A percentile compares a stretch with the other conserved stretches of the same genome.
Conservation (phyloP, 2,888 invertebrate species). For the Drosophila meridiana region DNA sequence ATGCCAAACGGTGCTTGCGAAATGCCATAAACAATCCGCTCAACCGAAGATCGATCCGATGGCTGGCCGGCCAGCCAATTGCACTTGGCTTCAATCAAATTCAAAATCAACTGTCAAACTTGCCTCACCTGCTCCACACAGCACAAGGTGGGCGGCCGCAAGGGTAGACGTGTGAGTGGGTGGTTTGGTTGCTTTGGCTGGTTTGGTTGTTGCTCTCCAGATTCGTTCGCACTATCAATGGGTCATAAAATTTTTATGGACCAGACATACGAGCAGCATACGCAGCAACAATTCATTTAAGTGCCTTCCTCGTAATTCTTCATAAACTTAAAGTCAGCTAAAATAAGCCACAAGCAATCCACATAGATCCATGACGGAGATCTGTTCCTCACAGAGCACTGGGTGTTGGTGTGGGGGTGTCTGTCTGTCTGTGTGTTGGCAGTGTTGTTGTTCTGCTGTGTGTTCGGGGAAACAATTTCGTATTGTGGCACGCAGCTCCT, state of each 20-base stretch:
- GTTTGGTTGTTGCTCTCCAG: constrained; percentile 24
- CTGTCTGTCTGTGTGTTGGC: constrained; percentile 20
- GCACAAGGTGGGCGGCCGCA: constrained; percentile 43
- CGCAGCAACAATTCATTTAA: constrained; percentile 73
- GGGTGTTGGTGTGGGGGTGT: constrained; percentile 22
- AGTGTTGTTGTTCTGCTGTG: constrained; percentile 25
- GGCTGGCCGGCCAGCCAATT: constrained; percentile 41
- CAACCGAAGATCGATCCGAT: constrained; percentile 27
- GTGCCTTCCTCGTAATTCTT: constrained; percentile 78
- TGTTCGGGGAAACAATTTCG: constrained; percentile 67
- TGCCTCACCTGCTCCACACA: constrained; percentile 55
- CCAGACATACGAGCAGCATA: constrained; percentile 60
- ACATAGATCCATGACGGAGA: constrained; percentile 50
- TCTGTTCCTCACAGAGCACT: constrained; percentile 34
- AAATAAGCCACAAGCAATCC: constrained; percentile 65
- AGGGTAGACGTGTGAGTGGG: constrained; percentile 11
- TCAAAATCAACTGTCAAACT: constrained; percentile 75
- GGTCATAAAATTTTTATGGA: constrained; percentile 85
- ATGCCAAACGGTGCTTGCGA: constrained; percentile 70
- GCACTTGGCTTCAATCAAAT: constrained; percentile 77
- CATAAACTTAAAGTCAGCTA: constrained; percentile 77
- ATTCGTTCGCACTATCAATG: constrained; percentile 84
- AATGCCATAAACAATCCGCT: constrained; percentile 68
- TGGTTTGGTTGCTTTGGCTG: background rate
- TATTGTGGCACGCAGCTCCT: constrained; percentile 65